Evolutionary conservation across 2,113 vertebrate species (phyloP), one percentile per base, ranked within the genome.

Genomic region (Semicossyphus pulcher): DNA sequence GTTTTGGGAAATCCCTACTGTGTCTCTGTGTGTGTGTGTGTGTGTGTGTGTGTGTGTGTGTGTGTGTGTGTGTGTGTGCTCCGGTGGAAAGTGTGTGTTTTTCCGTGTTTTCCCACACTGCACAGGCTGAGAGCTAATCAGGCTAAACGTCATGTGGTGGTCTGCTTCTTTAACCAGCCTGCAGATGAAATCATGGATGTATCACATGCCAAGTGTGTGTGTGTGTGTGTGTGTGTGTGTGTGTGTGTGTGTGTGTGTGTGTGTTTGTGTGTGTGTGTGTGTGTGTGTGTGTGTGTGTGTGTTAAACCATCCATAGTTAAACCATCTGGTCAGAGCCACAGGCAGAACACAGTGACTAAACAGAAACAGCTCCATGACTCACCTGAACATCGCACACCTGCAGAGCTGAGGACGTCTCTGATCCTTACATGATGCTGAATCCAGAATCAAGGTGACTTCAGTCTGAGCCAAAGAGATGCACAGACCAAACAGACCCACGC

Each of bases 131-230:
- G 28, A 42, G 52, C 36, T 73, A 74, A 72, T 76, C 48, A 57
- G 18, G 23, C 56, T 44, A 12, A 51, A 60, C 1, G 4, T 47
- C 12, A 28, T 23, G 20, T 54, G 39, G 29, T 54, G 21, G 42
- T 54, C 31, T 71, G 51, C 12, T 52, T 4, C 34, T 64, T 31
- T 12, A 36, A 53, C 45, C 34, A 56, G 44, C 10, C 39, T 58
- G 51, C 52, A n/a, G 63, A 59, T 64, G 21, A 69, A 63, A 52
- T 78, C 52, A 70, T 18, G 16, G 36, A 51, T 45, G 12, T 25
- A 6, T 45, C 48, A 32, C 28, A 67, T 41, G 58, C 41, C 23
- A 10, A 56, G 14, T 28, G 47, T 52, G 26, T 69, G 60, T 47
- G 44, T 28, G 15, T 18, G 6, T 42, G 29, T n/a, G 36, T 66